Evolutionary conservation across 2,797 vertebrate genomes (phyloP), one percentile per base, ranked within the genome.

Genomic region (Meda fulgida): DNA sequence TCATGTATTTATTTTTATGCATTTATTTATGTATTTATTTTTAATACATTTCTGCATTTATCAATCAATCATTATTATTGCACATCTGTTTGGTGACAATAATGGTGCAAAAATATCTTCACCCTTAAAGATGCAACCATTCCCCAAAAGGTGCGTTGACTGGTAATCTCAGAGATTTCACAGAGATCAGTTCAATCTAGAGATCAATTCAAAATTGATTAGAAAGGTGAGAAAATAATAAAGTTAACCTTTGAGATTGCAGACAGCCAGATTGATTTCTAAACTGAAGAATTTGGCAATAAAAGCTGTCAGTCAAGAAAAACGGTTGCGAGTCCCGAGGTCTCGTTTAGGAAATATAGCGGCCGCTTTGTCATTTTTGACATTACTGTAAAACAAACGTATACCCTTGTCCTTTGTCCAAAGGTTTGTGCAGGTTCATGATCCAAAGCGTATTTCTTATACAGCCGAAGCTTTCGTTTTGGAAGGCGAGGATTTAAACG

Each of bases 351-450:
- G 75, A 58, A 75, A 72, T 26, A 76, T 18, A 29, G 43, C 13
- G 36, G 21, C 3, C 13, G 16, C 80, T 88, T 51, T 84, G 84
- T 80, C 81, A 72, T 78, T 79, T 86, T n/a, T 86, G 67, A 83
- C 53, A 1, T 31, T 58, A 71, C 16, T 51, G n/a, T 72, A 60
- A 21, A 51, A 29, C 38, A 51, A 63, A 78, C 19, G 16, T 48
- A 6, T 36, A 16, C 65, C 29, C 34, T 46, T 81, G 55, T 67
- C 55, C 40, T 51, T 78, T 69, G 67, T 69, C 70, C 36, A 38
- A 72, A 19, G 29, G 31, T 81, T 65, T 86, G 87, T 67, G 84
- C 71, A 43, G 55, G 72, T 75, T 43, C 65, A 14, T 69, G 60
- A 82, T 84, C 60, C 29, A 51, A 87, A 85, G 58, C 21, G 8